Conservation (phyloP, 1,140 invertebrate genomes). For the Phymorhynchus buccinoides region DNA sequence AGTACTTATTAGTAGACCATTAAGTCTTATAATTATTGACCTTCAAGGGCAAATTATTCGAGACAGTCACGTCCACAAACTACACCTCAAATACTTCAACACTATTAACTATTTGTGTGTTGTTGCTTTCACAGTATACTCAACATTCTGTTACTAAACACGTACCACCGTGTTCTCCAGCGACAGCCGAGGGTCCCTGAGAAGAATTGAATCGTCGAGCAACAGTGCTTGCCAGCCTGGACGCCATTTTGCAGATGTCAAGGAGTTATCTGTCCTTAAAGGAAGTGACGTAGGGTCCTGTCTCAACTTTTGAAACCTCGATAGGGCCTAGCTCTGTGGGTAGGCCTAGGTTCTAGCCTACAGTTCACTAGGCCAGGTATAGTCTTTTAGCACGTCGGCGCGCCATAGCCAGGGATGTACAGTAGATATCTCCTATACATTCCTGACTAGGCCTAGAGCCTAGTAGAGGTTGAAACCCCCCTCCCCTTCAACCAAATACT, state of each 20-base stretch:
- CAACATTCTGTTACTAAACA: neutral
- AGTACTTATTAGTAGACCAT: no score
- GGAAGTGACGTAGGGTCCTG: neutral
- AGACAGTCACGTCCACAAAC: neutral
- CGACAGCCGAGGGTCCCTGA: neutral
- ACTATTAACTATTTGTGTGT: no score
- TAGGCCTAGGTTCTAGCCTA: neutral
- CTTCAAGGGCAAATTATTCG: slow-evolving; percentile 20
- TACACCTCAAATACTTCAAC: no score
- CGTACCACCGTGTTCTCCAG: neutral
- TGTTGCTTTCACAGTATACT: no score
- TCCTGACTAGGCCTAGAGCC: no score
- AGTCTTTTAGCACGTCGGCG: neutral
- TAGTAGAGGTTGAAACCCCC: no score
- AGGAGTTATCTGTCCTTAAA: slow-evolving; percentile 1
- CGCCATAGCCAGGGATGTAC: neutral
- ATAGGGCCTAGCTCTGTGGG: neutral
- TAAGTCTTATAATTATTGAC: no score
- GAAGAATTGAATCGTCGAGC: neutral
- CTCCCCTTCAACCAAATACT: no score
- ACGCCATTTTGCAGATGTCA: neutral
- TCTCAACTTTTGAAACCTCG: neutral
- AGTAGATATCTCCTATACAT: neutral
- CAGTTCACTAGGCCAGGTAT: neutral
- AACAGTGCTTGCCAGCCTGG: neutral